Evolutionary conservation across 2,797 vertebrate genomes (phyloP).

Genomic region (Lithobates sylvaticus): DNA sequence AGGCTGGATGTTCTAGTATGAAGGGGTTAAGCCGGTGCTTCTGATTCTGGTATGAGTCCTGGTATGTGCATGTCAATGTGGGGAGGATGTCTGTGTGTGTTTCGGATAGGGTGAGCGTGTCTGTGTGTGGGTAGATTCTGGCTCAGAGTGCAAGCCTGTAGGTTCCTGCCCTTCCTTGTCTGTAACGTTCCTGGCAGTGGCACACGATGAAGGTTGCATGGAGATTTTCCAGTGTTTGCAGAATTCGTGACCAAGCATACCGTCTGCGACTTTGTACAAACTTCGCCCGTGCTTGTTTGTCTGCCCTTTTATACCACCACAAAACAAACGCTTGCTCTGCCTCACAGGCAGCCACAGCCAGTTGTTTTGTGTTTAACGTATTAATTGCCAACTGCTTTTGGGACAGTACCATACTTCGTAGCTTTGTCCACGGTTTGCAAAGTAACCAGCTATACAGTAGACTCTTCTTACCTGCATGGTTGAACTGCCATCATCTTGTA

Average conservation of each 20-base stretch:
- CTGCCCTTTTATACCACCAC: slow-evolving; percentile 22
- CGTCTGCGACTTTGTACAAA: slow-evolving; percentile 53
- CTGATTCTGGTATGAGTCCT: neutral
- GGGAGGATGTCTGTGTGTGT: slow-evolving; percentile 44
- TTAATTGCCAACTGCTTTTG: neutral
- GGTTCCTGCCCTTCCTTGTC: slow-evolving; percentile 51
- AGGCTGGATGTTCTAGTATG: neutral
- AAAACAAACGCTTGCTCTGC: neutral
- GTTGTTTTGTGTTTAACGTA: neutral
- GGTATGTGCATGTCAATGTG: neutral
- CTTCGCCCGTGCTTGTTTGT: slow-evolving; percentile 42
- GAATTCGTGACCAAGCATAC: slow-evolving; percentile 53
- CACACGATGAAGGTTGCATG: slow-evolving; percentile 49
- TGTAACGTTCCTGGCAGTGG: slow-evolving; percentile 45
- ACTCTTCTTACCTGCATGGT: too few species aligned
- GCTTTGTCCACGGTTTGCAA: neutral
- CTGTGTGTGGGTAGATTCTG: slow-evolving; percentile 56
- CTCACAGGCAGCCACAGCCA: neutral
- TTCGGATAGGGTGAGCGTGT: slow-evolving; percentile 38
- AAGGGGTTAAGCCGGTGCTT: neutral
- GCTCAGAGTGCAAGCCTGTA: slow-evolving; percentile 36
- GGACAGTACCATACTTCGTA: neutral
- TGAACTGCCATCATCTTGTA: too few species aligned
- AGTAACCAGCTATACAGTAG: too few species aligned
- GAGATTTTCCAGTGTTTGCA: slow-evolving; percentile 52